Evolutionary conservation across 2,888 invertebrate species (phyloP).

Genomic region (Drosophila borealis): DNA sequence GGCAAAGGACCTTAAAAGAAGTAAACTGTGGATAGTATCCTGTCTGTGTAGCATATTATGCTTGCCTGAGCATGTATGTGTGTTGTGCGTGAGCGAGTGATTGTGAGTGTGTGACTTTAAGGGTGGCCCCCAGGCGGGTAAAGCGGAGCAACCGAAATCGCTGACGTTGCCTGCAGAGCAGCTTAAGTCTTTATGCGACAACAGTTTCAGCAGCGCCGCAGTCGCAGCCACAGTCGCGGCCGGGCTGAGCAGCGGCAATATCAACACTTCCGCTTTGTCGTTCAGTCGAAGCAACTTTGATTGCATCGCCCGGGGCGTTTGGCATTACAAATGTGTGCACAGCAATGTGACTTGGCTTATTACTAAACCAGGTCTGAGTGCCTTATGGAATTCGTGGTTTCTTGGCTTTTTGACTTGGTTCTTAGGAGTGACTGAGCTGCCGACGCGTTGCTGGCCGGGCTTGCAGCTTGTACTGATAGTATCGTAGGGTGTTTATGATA

Average conservation of each 20-base stretch:
- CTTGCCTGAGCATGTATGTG: constrained; percentile 11
- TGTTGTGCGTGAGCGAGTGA: constrained; percentile 27
- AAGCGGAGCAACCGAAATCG: constrained; percentile 45
- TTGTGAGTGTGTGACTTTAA: constrained; percentile 39
- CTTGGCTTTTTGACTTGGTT: constrained; percentile 31
- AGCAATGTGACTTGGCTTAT: constrained; percentile 62
- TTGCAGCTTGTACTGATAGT: constrained; percentile 43
- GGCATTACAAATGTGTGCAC: constrained; percentile 51
- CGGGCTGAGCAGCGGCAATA: constrained; percentile 58
- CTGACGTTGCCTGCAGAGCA: constrained; percentile 75
- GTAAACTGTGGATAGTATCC: constrained; percentile 25
- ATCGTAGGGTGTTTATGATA: constrained; percentile 51
- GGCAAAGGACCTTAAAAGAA: constrained; percentile 56
- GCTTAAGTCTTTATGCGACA: constrained; percentile 77
- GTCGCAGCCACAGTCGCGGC: constrained; percentile 12
- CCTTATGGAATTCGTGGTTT: constrained; percentile 31
- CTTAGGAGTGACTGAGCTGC: constrained; percentile 14
- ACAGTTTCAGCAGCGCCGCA: constrained; percentile 46
- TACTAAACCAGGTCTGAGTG: constrained; percentile 53
- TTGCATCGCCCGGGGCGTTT: constrained; percentile 65
- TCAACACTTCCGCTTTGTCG: constrained; percentile 71
- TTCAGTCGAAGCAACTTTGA: constrained; percentile 61
- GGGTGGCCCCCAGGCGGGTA: constrained; percentile 48
- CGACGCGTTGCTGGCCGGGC: constrained; percentile 38
- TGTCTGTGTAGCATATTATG: neutral